Conservation (phyloP, 2,888 invertebrate species). For the Mythimna ferrago region DNA sequence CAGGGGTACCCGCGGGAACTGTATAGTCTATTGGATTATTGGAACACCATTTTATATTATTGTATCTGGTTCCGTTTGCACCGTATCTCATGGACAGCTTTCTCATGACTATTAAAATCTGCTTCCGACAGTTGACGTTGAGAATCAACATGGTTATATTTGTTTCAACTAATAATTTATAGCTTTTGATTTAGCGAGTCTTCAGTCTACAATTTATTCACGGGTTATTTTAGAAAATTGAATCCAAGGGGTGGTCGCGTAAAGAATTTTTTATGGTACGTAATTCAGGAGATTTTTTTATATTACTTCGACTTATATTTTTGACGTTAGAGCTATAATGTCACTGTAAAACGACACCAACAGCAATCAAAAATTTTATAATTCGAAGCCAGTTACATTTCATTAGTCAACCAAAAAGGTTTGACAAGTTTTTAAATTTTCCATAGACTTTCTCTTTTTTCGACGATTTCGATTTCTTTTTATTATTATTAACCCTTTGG, state of each 20-base stretch:
- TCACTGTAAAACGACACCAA: neutral
- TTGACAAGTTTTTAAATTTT: neutral
- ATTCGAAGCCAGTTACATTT: constrained; percentile 24
- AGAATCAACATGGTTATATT: neutral
- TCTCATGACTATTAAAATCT: neutral
- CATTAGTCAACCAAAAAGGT: neutral
- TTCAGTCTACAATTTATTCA: neutral
- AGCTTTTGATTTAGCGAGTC: neutral
- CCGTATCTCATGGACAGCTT: neutral
- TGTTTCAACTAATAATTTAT: neutral
- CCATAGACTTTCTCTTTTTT: neutral
- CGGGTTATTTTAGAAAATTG: neutral
- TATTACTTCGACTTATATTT: constrained; percentile 8
- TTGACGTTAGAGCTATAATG: constrained; percentile 3
- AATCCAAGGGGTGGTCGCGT: neutral
- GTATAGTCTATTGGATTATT: constrained; percentile 30
- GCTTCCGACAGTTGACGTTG: neutral
- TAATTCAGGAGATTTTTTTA: neutral
- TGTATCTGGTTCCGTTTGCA: neutral
- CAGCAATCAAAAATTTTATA: too few relatives aligned
- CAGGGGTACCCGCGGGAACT: constrained; percentile 65
- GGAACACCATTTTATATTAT: constrained; percentile 4
- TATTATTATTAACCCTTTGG: neutral
- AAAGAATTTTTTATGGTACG: neutral
- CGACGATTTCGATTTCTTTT: too few relatives aligned